Evolutionary conservation across 1,140 invertebrate species (phyloP).

Genomic region (Lepidurus couesii): DNA sequence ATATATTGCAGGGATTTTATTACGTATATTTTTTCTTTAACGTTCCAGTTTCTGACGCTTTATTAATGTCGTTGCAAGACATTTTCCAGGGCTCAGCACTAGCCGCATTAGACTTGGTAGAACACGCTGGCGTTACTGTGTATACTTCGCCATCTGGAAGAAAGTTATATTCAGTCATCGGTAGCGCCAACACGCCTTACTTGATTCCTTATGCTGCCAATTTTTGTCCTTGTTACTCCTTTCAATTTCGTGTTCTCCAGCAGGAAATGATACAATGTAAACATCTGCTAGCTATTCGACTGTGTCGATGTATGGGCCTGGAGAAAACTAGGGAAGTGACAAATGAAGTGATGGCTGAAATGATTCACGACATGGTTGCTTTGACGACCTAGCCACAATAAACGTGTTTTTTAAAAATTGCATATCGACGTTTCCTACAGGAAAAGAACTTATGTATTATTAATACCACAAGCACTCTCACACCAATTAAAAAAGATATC

Average conservation of each 20-base stretch:
- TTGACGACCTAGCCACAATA: neutral
- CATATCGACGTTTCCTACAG: neutral
- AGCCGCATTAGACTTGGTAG: neutral
- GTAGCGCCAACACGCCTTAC: conserved; percentile 29
- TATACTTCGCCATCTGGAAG: neutral
- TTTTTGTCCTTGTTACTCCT: conserved; percentile 26
- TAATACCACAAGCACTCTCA: conserved; percentile 17
- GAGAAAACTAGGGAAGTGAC: conserved; percentile 21
- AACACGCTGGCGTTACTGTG: neutral
- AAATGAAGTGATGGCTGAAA: conserved; percentile 23
- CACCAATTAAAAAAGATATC: conserved; percentile 6
- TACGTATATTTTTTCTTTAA: neutral
- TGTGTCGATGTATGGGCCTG: conserved; percentile 21
- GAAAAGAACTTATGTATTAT: conserved; percentile 29
- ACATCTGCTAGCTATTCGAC: conserved; percentile 27
- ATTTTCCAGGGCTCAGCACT: neutral
- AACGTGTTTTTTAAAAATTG: neutral
- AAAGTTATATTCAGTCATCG: conserved; percentile 25
- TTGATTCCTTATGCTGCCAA: neutral
- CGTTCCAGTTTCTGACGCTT: neutral
- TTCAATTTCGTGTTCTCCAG: conserved; percentile 8
- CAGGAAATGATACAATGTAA: conserved; percentile 18
- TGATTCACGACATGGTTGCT: neutral
- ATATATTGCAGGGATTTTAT: neutral
- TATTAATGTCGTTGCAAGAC: neutral